Conservation (phyloP, 2,888 invertebrate genomes). For the Busseola fusca region DNA sequence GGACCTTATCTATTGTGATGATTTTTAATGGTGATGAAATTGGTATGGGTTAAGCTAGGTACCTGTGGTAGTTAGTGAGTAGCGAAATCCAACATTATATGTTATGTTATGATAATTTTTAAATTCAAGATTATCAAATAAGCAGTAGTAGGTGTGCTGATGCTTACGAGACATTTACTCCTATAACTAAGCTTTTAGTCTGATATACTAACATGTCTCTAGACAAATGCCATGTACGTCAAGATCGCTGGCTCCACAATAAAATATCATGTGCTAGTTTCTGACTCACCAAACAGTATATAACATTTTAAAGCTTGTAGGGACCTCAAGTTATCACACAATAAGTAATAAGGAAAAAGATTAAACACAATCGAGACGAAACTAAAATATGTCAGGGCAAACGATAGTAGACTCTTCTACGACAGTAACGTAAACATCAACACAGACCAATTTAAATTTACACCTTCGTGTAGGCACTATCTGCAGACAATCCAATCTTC, state of each 20-base stretch:
- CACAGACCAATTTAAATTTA: conserved; percentile 59
- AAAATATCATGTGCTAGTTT: conserved; percentile 6
- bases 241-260: neutral
- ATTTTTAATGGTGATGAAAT: conserved; percentile 27
- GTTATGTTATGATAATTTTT: neutral
- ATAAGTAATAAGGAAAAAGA: conserved; percentile 53
- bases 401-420: conserved; percentile 36
- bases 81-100: neutral
- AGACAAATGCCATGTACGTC: neutral
- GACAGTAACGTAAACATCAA: conserved; percentile 48
- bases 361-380: conserved; percentile 29
- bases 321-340: conserved; percentile 23
- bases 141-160: neutral
- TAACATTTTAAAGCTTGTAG: conserved; percentile 21
- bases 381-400: conserved; percentile 38
- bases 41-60: neutral
- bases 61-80: neutral
- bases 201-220: neutral
- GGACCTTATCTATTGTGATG: conserved; percentile 24
- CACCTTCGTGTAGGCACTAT: conserved; percentile 57
- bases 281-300: neutral
- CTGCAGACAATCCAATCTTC: conserved; percentile 57
- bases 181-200: neutral
- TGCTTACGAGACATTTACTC: neutral
- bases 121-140: no score